Evolutionary conservation across 2,888 invertebrate species (phyloP), one percentile per base, ranked within the genome.

Genomic region (Orthonychiurus folsomi): DNA sequence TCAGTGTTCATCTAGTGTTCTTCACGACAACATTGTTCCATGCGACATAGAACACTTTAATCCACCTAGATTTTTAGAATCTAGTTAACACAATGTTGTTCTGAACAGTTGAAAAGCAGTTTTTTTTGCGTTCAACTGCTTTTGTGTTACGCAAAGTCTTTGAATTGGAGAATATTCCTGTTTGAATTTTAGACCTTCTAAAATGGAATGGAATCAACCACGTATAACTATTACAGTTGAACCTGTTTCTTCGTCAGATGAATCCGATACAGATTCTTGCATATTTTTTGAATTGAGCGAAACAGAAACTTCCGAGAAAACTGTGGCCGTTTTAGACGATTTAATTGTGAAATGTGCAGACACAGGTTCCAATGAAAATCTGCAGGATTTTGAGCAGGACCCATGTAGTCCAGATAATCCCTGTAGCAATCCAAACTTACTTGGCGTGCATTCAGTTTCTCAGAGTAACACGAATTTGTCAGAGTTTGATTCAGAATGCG

Each of bases 161-260:
- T n/a, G n/a, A n/a, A n/a, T n/a, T n/a, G n/a, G n/a, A n/a, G n/a
- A n/a, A n/a, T n/a, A n/a, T n/a, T n/a, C n/a, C n/a, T n/a, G n/a
- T n/a, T n/a, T n/a, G n/a, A n/a, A n/a, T n/a, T n/a, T n/a, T n/a
- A n/a, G n/a, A n/a, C n/a, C n/a, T n/a, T n/a, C n/a, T n/a, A n/a
- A n/a, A n/a, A n/a, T n/a, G n/a, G n/a, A n/a, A n/a, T n/a, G n/a
- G n/a, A n/a, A 37, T 5, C 37, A 37, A 15, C 72, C 72, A 15
- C 55, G 67, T 9, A 72, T 72, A 20, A 67, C 69, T 48, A 71
- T 72, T 15, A 72, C 72, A 3, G 65, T 69, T 21, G 69, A 72
- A 24, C 69, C 69, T n/a, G 67, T 67, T 21, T 64, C 67, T 2
- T 67, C 69, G 12, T 37, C 37, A 37, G 37, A 37, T 9, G 37